Evolutionary conservation across 2,113 vertebrate species (phyloP).

Genomic region (Rynchops niger): DNA sequence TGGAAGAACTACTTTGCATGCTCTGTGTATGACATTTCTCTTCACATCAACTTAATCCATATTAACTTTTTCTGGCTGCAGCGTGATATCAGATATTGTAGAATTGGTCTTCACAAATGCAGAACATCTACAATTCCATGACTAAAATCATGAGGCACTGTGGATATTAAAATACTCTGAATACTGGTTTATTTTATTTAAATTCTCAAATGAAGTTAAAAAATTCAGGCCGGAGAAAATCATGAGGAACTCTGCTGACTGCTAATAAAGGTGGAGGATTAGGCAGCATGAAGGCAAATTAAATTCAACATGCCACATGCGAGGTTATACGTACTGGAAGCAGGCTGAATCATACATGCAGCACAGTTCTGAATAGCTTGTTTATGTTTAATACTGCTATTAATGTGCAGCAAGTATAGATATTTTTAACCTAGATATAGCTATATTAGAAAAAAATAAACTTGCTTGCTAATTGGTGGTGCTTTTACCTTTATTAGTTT

Average conservation of each 20-base stretch:
- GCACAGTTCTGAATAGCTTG: neutral
- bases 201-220: neutral
- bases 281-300: neutral
- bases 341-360: neutral
- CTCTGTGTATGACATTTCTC: neutral
- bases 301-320: neutral
- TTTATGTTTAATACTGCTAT: neutral
- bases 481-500: neutral
- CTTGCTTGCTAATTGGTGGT: neutral
- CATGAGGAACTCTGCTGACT: neutral
- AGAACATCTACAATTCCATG: neutral
- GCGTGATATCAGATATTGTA: neutral
- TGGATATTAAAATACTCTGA: neutral
- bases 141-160: neutral
- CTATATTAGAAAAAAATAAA: neutral
- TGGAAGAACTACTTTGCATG: neutral
- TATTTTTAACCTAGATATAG: neutral
- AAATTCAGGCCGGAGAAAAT: neutral
- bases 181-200: neutral
- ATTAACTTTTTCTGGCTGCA: neutral
- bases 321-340: neutral
- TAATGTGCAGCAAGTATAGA: neutral
- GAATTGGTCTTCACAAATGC: neutral
- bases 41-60: neutral
- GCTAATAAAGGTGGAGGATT: neutral